Evolutionary conservation across 2,888 invertebrate genomes (phyloP).

Genomic region (Mylabris sibirica): DNA sequence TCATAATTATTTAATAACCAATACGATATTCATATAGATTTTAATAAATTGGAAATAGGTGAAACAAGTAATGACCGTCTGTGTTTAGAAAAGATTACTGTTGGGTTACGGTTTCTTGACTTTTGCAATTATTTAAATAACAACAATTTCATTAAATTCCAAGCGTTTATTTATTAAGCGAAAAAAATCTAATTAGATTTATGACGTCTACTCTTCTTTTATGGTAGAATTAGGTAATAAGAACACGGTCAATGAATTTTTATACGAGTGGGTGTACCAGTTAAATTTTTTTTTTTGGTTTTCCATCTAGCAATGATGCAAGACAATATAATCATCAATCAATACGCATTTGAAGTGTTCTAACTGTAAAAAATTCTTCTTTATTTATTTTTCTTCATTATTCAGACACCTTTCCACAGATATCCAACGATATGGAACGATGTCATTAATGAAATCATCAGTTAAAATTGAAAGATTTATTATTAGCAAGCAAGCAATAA

Average conservation of each 20-base stretch:
- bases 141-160: background rate
- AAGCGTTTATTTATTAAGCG: background rate
- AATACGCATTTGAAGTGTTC: background rate
- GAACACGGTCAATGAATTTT: conserved; percentile 2
- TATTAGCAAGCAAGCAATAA: too few species aligned
- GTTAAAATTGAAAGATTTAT: background rate
- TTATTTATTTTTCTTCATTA: background rate
- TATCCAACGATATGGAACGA: background rate
- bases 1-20: background rate
- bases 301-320: background rate
- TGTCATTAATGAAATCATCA: background rate
- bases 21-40: background rate
- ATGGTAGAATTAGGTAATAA: background rate
- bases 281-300: background rate
- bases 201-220: background rate
- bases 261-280: background rate
- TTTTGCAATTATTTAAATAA: conserved; percentile 35
- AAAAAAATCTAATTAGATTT: background rate
- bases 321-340: background rate
- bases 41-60: conserved; percentile 5
- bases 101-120: conserved; percentile 43
- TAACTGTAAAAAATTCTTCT: background rate
- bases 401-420: background rate
- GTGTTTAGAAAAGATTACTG: conserved; percentile 37
- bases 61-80: background rate